Evolutionary conservation across 1,140 invertebrate species (phyloP), one percentile per base, ranked within the genome.

Genomic region (Aphelenchoides fujianensis): DNA sequence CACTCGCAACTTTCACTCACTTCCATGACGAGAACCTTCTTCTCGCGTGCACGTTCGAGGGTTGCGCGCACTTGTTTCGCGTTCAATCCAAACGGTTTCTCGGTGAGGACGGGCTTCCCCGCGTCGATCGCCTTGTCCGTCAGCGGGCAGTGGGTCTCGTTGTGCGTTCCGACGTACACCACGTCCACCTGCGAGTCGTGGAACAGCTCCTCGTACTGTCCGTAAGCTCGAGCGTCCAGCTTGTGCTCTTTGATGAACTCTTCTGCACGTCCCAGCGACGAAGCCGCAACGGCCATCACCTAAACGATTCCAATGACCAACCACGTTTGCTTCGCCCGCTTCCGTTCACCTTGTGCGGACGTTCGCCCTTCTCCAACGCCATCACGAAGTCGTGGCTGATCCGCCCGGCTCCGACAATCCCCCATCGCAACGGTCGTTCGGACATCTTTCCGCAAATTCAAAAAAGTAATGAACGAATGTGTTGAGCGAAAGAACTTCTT

Each of bases 51-150:
- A 28, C 76, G 70, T 41, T 79, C 73, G 7, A 85, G 67, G 1
- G 86, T 71, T 61, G 76, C 71, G 71, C 83, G 72, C 34, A 75
- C 77, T 71, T 80, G 90, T 90, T 2, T 84, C 19, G 86, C 81
- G 80, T 91, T 92, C 81, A 92, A 82, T 27, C 89, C 90, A 59
- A 93, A 82, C 0, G 92, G 91, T 84, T 94, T 94, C 83, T 94
- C 92, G 80, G n/a, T n/a, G n/a, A n/a, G 83, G 1, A 93, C 90
- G 76, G 91, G 89, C 84, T 93, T 93, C 0, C 90, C 90, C 78
- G 89, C 87, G 70, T 89, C 87, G 9, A 93, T 82, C 86, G 91
- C 90, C 74, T 91, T 70, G 79, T 89, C 90, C 0, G 87, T 86
- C 2, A 90, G 79, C 31, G 87, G 84, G 53, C 89, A 73, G 2